Conservation (phyloP, 2,888 invertebrate genomes). For the Lycophotia porphyrea region DNA sequence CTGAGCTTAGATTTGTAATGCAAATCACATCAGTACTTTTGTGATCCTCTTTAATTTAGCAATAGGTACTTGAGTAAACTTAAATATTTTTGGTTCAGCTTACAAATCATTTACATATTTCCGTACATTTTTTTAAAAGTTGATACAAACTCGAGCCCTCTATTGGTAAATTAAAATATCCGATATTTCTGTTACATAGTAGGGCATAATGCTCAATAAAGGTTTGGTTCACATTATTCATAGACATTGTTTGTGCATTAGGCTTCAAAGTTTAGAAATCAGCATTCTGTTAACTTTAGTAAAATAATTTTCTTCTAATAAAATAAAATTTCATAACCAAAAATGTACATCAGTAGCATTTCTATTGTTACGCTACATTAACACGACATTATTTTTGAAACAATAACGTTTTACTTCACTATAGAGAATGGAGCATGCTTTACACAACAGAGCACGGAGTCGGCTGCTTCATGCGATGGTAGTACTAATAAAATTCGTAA, state of each 20-base stretch:
- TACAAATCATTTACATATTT: slow-evolving; percentile 2
- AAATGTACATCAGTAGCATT: slow-evolving; percentile 58
- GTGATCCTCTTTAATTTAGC: slow-evolving; percentile 20
- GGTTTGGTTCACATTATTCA: background rate
- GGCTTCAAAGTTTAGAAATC: slow-evolving; percentile 9
- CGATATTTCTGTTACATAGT: background rate
- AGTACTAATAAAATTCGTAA: background rate
- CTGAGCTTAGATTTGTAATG: slow-evolving; percentile 9
- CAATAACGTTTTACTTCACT: slow-evolving; percentile 38
- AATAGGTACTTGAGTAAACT: slow-evolving; percentile 9
- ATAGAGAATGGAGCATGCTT: slow-evolving; percentile 48
- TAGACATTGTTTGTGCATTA: slow-evolving; percentile 12
- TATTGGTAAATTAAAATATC: slow-evolving; percentile 17
- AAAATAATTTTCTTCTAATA: no score
- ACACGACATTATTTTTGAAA: slow-evolving; percentile 43
- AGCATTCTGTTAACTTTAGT: slow-evolving; percentile 1
- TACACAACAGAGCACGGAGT: slow-evolving; percentile 16
- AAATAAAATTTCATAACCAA: slow-evolving; percentile 36
- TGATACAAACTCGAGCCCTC: background rate
- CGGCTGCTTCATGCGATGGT: background rate
- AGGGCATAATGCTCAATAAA: slow-evolving; percentile 9
- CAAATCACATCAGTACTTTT: slow-evolving; percentile 18
- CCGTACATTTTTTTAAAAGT: background rate
- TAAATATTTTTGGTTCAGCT: slow-evolving; percentile 9
- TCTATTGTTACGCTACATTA: slow-evolving; percentile 59